These are phyloP conservation scores for Edolisoma coerulescens DNA, from an alignment of 2,113 vertebrate species.

Conservation along the genomic window DNA sequence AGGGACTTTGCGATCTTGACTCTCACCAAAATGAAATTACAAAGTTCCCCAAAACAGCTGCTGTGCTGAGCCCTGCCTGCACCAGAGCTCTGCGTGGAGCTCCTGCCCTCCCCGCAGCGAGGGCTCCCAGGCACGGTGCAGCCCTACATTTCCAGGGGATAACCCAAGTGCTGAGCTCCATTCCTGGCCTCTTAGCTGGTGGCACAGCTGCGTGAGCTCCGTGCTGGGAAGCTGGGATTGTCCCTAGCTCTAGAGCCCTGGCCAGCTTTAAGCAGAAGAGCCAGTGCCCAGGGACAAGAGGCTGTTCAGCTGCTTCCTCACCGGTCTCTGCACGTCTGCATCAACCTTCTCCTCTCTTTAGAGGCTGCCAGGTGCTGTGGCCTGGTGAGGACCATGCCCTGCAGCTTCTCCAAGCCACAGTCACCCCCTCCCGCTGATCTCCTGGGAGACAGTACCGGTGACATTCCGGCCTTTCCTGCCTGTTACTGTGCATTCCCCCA, in stretches of 20 bases:
- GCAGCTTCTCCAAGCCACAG: not conserved
- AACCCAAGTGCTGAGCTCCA: too few relatives aligned
- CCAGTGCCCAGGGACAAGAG: not conserved
- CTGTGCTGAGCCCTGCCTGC: not conserved
- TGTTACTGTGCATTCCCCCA: not conserved
- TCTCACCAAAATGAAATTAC: not conserved
- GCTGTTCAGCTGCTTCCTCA: not conserved
- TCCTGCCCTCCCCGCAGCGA: fast-evolving
- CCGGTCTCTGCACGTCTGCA: not conserved
- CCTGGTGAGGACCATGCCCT: not conserved
- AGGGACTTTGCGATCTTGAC: not conserved
- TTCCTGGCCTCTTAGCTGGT: not conserved
- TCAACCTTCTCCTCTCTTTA: not conserved
- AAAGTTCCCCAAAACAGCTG: not conserved
- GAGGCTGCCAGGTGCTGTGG: not conserved
- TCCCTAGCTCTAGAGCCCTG: too few relatives aligned
- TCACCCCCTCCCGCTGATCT: fast-evolving
- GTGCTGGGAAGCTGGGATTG: fast-evolving
- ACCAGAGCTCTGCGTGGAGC: not conserved
- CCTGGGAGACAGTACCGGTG: fast-evolving
- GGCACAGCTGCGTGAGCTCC: not conserved
- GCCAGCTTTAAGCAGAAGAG: not conserved
- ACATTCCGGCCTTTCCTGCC: not conserved
- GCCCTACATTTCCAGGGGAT: not conserved
- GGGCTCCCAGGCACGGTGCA: not conserved